phyloP scores from a whole-genome alignment of 2,888 invertebrate genomes.

The Melanostoma scalare region DNA sequence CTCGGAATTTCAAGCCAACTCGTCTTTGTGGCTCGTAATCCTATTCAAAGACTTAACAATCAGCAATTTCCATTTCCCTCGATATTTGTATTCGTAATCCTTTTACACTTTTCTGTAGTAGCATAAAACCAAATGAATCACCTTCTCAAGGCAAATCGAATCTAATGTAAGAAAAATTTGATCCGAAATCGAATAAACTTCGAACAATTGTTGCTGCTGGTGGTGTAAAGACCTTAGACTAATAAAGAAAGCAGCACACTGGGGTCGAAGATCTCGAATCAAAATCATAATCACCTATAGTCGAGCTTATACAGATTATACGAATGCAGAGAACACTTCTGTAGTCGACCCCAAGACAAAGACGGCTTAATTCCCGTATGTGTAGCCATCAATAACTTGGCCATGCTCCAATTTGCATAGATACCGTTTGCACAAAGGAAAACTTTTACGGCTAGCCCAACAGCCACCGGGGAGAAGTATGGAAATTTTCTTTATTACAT shows the following conservation, averaged over 20 bases:
- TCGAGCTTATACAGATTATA: conserved; percentile 29
- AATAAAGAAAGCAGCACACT: conserved; percentile 58
- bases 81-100: conserved; percentile 56
- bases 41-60: conserved; percentile 50
- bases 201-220: conserved; percentile 57
- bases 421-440: conserved; percentile 56
- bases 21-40: conserved; percentile 45
- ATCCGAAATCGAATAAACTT: conserved; percentile 58
- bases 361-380: conserved; percentile 67
- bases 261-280: conserved; percentile 52
- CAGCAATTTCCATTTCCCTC: conserved; percentile 46
- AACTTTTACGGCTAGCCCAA: conserved; percentile 40
- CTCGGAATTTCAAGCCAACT: conserved; percentile 34
- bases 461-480: conserved; percentile 52
- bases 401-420: conserved; percentile 59
- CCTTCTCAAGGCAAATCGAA: background rate
- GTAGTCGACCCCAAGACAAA: conserved; percentile 42
- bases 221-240: conserved; percentile 24
- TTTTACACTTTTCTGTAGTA: conserved; percentile 39
- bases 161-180: conserved; percentile 29
- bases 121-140: conserved; percentile 38
- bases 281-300: conserved; percentile 59
- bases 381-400: conserved; percentile 66
- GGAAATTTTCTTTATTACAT: conserved; percentile 69
- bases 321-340: background rate